Evolutionary conservation across 2,113 vertebrate genomes (phyloP).

Genomic region (Chaetops frenatus): DNA sequence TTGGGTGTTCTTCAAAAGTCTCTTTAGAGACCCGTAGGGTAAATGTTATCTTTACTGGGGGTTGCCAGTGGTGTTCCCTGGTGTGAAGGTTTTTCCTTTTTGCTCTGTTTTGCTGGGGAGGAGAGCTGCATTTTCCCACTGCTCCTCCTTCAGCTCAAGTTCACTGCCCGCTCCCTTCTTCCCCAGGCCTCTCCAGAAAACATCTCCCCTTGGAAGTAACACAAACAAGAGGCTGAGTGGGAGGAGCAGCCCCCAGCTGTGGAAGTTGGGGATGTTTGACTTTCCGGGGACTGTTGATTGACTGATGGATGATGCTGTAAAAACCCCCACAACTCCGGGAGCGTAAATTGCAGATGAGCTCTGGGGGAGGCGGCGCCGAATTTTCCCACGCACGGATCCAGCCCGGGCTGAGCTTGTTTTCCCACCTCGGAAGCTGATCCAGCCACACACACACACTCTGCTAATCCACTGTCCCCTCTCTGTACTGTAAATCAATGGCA

Average conservation of each 20-base stretch:
- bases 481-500: conserved; percentile 44
- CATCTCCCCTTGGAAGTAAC: neutral
- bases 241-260: neutral
- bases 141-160: neutral
- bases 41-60: neutral
- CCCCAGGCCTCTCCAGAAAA: neutral
- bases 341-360: neutral
- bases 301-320: neutral
- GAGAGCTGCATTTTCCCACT: neutral
- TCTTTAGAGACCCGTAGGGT: neutral
- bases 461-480: conserved; percentile 52
- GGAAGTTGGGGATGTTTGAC: neutral
- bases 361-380: neutral
- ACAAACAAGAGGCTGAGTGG: neutral
- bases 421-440: neutral
- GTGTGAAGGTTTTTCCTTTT: neutral
- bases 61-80: neutral
- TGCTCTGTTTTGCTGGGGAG: neutral
- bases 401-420: neutral
- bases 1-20: neutral
- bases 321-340: neutral
- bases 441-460: neutral
- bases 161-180: neutral
- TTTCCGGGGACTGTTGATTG: neutral
- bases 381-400: neutral